These are phyloP conservation scores for Tachycineta bicolor DNA, from an alignment of 2,113 vertebrate species.

Conservation along the genomic window DNA sequence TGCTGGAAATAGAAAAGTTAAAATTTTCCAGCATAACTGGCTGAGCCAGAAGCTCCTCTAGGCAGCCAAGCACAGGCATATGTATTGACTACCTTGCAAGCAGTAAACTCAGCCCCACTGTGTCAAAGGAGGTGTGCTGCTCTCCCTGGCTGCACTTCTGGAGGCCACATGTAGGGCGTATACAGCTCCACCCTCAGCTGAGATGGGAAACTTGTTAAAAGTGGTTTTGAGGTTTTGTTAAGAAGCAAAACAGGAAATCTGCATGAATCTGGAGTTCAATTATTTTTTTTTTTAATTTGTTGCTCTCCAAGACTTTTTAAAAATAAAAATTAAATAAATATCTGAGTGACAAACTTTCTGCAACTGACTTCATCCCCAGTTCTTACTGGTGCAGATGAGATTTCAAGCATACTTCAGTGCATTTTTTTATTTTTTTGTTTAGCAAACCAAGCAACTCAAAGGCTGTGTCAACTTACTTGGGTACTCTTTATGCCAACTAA, in stretches of 20 bases:
- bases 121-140: background rate
- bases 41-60: background rate
- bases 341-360: background rate
- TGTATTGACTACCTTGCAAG: background rate
- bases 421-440: background rate
- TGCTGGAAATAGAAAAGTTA: background rate
- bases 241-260: conserved; percentile 69
- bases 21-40: background rate
- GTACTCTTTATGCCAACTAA: conserved; percentile 5
- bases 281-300: background rate
- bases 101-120: rapidly evolving
- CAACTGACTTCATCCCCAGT: background rate
- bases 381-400: background rate
- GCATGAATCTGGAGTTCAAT: background rate
- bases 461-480: background rate
- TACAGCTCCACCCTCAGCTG: conserved; percentile 25
- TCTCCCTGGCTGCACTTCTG: background rate
- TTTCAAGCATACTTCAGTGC: background rate
- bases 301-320: background rate
- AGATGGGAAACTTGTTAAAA: conserved; percentile 49
- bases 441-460: background rate
- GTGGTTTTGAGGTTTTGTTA: conserved; percentile 68
- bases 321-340: background rate
- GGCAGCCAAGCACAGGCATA: background rate
- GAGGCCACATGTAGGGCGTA: background rate